Evolutionary conservation across 2,113 vertebrate species (phyloP).

Genomic region (Andinoacara biseriatus): DNA sequence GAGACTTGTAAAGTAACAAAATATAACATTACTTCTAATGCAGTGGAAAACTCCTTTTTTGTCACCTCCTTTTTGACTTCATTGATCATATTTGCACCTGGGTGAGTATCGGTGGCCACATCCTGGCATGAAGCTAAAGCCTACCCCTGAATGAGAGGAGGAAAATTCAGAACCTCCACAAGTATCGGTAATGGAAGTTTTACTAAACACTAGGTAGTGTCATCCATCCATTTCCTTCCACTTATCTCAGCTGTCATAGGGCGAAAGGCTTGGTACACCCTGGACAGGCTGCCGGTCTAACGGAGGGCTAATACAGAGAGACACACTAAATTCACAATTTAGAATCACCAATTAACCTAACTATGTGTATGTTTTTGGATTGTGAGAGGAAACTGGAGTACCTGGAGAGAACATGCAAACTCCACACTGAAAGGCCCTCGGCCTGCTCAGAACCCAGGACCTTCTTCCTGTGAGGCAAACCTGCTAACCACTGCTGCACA

Average conservation of each 20-base stretch:
- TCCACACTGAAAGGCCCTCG: not conserved
- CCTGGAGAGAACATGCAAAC: not conserved
- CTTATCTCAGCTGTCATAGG: not conserved
- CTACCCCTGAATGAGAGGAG: not conserved
- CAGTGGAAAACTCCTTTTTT: not conserved
- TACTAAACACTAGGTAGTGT: not conserved
- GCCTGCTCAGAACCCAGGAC: not conserved
- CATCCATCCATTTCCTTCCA: not conserved
- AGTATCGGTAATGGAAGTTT: not conserved
- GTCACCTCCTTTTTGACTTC: not conserved
- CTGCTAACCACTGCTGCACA: too few species aligned
- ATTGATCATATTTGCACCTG: not conserved
- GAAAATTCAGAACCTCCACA: too few species aligned
- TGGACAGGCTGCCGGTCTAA: not conserved
- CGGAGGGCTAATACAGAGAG: not conserved
- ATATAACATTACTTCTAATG: not conserved
- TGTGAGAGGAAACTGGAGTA: not conserved
- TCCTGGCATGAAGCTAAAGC: not conserved
- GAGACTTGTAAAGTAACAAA: not conserved
- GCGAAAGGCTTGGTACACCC: not conserved
- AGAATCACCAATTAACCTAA: not conserved
- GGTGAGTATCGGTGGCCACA: not conserved
- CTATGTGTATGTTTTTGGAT: not conserved
- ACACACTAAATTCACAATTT: fast-evolving
- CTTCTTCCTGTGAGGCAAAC: not conserved